phyloP scores from a whole-genome alignment of 2,113 vertebrate species.

The Regulus satrapa region DNA sequence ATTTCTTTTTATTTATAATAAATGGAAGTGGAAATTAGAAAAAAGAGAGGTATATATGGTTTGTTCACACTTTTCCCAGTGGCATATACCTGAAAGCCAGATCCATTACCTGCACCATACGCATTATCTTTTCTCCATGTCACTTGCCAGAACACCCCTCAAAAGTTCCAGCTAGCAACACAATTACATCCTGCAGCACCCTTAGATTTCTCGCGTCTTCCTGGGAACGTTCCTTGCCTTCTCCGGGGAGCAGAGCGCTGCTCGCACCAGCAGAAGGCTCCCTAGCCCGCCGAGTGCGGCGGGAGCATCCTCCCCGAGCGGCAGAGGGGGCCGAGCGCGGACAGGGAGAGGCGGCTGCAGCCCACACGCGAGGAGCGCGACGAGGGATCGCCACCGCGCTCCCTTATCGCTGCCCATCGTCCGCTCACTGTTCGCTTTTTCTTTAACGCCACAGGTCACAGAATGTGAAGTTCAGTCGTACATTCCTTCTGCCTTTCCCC shows the following conservation, averaged over 20 bases:
- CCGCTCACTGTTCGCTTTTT: not conserved
- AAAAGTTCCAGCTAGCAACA: not conserved
- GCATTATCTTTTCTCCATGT: not conserved
- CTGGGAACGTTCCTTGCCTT: rapidly evolving
- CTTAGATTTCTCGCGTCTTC: not conserved
- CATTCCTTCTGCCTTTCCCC: not conserved
- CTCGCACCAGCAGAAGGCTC: conserved; percentile 25
- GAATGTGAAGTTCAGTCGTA: not conserved
- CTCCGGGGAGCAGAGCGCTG: rapidly evolving
- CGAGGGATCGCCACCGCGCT: rapidly evolving
- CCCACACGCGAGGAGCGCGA: rapidly evolving
- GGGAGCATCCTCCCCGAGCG: rapidly evolving
- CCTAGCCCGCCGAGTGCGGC: not conserved
- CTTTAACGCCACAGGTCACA: not conserved
- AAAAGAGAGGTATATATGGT: not conserved
- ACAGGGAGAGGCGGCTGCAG: not conserved
- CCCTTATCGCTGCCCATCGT: not conserved
- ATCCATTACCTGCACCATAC: not conserved
- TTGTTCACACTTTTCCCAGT: not conserved
- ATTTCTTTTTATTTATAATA: not conserved
- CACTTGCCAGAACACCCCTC: not conserved
- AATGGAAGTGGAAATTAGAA: not conserved
- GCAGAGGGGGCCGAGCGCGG: not conserved
- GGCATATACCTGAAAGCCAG: not conserved
- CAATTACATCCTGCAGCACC: not conserved